Evolutionary conservation across 2,888 invertebrate genomes (phyloP).

Genomic region (Nymphalis urticae): DNA sequence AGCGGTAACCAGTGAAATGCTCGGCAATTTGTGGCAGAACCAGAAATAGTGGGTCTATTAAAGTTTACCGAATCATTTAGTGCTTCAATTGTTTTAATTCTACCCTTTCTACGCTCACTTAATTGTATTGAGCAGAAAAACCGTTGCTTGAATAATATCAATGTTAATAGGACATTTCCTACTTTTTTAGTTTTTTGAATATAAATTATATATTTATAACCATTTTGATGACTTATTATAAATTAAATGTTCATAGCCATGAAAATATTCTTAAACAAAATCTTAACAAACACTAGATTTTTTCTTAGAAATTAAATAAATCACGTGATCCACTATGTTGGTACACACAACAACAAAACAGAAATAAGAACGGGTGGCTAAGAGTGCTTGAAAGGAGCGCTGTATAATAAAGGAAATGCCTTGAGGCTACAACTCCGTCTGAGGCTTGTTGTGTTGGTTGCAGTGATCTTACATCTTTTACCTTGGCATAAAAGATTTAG

Average conservation of each 20-base stretch:
- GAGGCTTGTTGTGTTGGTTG: conserved; percentile 1
- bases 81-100: background rate
- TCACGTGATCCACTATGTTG: background rate
- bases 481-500: background rate
- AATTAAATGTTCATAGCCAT: background rate
- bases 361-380: background rate
- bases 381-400: conserved; percentile 8
- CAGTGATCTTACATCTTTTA: conserved; percentile 2
- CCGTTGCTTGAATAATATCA: too few relatives aligned
- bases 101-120: background rate
- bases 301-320: background rate
- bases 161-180: too few relatives aligned
- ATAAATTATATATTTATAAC: too few relatives aligned
- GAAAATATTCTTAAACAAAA: background rate
- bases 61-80: background rate
- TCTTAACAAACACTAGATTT: background rate
- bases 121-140: too few relatives aligned
- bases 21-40: background rate
- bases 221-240: background rate
- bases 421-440: background rate
- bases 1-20: background rate
- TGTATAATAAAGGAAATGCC: conserved; percentile 12
- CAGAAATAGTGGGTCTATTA: conserved; percentile 1
- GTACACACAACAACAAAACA: background rate
- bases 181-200: too few relatives aligned